Percentiles rank a stretch among this genome's conserved stretches.
Conservation (phyloP, 2,113 vertebrate species). For the Ascaphus truei region DNA sequence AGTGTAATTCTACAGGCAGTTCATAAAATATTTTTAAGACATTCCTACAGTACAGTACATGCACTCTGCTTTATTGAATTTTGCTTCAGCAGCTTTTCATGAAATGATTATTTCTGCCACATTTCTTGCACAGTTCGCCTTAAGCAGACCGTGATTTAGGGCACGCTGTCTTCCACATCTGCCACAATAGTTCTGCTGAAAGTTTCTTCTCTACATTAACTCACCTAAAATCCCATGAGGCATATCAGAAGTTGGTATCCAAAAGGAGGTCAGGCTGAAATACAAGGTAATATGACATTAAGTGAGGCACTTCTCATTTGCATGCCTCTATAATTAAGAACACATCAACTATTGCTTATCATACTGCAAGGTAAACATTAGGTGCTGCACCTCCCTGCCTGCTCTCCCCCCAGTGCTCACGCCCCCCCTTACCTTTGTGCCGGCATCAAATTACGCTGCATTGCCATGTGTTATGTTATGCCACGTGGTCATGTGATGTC, state of each 20-base stretch:
- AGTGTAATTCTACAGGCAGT: slow-evolving; percentile 12
- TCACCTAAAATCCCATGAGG: slow-evolving; percentile 3
- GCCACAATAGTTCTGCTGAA: slow-evolving; percentile 14
- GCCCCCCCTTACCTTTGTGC: no score
- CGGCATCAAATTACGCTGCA: no score
- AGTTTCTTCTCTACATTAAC: slow-evolving; percentile 9
- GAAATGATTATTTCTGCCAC: slow-evolving; percentile 31
- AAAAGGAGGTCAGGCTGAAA: slow-evolving; percentile 18
- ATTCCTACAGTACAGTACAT: slow-evolving; percentile 10
- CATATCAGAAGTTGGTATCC: not conserved
- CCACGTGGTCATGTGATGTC: no score
- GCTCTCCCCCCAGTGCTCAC: no score
- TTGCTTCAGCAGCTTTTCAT: slow-evolving; percentile 27
- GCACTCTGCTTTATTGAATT: slow-evolving; percentile 19
- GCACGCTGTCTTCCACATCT: slow-evolving; percentile 24
- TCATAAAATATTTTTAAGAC: slow-evolving; percentile 29
- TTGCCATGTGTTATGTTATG: no score
- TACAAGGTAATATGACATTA: not conserved
- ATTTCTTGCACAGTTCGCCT: slow-evolving; percentile 21
- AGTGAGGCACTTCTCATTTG: not conserved
- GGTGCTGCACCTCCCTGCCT: not conserved
- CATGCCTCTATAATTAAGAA: not conserved
- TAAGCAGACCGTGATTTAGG: slow-evolving; percentile 30
- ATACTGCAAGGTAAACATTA: not conserved
- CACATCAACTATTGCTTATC: not conserved